Conservation (phyloP, 2,113 vertebrate species). For the Labeo catla region DNA sequence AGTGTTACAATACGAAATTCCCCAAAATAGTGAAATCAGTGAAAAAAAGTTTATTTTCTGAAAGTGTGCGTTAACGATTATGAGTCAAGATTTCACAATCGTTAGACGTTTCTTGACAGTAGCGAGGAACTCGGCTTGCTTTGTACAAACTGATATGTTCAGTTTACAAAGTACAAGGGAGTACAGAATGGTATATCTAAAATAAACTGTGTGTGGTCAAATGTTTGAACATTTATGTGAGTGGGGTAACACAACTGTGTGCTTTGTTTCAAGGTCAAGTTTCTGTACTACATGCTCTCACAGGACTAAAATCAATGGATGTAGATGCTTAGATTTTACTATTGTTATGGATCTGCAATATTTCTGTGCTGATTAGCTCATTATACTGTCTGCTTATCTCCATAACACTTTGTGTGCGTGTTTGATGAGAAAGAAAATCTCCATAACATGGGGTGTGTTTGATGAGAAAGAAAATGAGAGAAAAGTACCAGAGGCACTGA, state of each 20-base stretch:
- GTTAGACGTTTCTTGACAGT: neutral
- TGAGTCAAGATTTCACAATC: neutral
- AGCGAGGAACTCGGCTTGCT: neutral
- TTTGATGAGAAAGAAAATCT: slow-evolving; percentile 34
- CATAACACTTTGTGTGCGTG: neutral
- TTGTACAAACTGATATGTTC: neutral
- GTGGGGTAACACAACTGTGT: neutral
- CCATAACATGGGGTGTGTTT: slow-evolving; percentile 10
- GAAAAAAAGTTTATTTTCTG: neutral
- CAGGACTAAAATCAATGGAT: slow-evolving; percentile 15
- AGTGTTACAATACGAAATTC: neutral
- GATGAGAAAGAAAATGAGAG: slow-evolving; percentile 27
- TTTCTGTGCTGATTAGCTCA: slow-evolving; percentile 34
- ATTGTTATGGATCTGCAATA: slow-evolving; percentile 24
- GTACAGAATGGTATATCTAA: neutral
- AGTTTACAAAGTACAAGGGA: neutral
- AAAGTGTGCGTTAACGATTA: neutral
- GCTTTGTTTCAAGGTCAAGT: slow-evolving; percentile 4
- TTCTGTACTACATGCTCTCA: neutral
- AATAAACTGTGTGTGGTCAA: neutral
- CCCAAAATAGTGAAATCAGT: neutral
- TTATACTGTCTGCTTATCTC: slow-evolving; percentile 12
- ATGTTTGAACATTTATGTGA: neutral
- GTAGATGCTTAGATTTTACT: neutral
- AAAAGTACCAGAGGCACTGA: neutral